Evolutionary conservation across 2,113 vertebrate species (phyloP).

Genomic region (Rattus rattus): DNA sequence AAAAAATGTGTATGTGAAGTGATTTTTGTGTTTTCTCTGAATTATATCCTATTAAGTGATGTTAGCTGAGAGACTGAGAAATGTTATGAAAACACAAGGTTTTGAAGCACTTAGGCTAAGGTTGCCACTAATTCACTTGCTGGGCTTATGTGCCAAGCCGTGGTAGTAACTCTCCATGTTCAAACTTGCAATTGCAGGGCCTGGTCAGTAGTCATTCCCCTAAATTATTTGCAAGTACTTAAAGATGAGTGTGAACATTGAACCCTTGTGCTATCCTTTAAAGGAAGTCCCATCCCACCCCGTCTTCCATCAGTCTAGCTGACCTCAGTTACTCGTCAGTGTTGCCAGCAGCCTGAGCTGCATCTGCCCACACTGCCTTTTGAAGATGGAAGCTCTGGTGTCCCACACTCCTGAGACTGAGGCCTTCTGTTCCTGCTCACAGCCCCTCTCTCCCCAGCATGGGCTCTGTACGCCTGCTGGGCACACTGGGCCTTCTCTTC

Average conservation of each 20-base stretch:
- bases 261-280: background rate
- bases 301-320: no score
- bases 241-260: background rate
- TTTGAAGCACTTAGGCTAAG: background rate
- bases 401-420: background rate
- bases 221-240: background rate
- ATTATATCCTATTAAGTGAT: background rate
- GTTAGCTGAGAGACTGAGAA: background rate
- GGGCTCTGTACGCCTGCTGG: background rate
- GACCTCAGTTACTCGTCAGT: background rate
- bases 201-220: background rate
- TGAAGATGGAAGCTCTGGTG: background rate
- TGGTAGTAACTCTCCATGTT: background rate
- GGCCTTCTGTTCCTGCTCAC: background rate
- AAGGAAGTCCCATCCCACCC: background rate
- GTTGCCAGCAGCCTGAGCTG: background rate
- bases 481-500: background rate
- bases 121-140: background rate
- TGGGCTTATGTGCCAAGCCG: background rate
- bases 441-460: background rate
- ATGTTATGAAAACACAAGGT: background rate
- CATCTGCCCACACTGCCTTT: accelerated
- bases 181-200: background rate
- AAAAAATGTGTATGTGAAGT: background rate
- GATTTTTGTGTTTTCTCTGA: constrained; percentile 11